These are phyloP conservation scores for Helicolenus hilgendorfi DNA, from an alignment of 2,797 vertebrate genomes.

Conservation along the genomic window DNA sequence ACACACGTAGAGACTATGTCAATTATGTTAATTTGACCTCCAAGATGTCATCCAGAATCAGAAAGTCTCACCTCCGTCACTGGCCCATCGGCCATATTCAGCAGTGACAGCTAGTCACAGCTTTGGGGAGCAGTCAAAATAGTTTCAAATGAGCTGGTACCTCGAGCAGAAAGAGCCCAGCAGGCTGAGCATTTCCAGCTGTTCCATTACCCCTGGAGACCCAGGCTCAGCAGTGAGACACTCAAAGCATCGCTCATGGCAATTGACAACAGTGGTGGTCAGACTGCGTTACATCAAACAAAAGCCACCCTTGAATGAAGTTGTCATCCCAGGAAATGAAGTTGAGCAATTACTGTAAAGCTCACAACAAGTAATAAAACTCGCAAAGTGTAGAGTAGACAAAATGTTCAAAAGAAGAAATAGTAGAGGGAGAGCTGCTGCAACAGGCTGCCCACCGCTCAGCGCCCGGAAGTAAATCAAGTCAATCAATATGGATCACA, in stretches of 20 bases:
- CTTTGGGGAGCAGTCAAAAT: constrained; percentile 24
- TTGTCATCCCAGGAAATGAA: constrained; percentile 18
- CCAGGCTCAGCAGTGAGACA: constrained; percentile 13
- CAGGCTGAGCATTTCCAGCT: constrained; percentile 53
- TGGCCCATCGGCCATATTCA: neutral
- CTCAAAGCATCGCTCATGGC: constrained; percentile 37
- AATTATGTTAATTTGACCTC: neutral
- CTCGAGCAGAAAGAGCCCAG: constrained; percentile 33
- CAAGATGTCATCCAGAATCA: neutral
- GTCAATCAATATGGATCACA: neutral
- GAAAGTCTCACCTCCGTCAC: neutral
- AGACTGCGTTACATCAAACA: constrained; percentile 48
- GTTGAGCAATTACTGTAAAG: neutral
- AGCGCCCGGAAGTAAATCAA: neutral
- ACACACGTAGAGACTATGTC: neutral
- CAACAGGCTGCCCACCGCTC: neutral
- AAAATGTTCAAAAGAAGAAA: neutral
- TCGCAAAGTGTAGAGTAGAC: neutral
- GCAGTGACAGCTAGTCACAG: neutral
- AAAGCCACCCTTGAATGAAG: constrained; percentile 27
- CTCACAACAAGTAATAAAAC: neutral
- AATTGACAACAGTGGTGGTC: constrained; percentile 62
- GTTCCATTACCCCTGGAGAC: constrained; percentile 45
- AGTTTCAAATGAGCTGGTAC: constrained; percentile 25
- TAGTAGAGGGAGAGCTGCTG: neutral